These are phyloP conservation scores for Rhinogobio ventralis DNA, from an alignment of 2,797 vertebrate genomes.

Conservation along the genomic window DNA sequence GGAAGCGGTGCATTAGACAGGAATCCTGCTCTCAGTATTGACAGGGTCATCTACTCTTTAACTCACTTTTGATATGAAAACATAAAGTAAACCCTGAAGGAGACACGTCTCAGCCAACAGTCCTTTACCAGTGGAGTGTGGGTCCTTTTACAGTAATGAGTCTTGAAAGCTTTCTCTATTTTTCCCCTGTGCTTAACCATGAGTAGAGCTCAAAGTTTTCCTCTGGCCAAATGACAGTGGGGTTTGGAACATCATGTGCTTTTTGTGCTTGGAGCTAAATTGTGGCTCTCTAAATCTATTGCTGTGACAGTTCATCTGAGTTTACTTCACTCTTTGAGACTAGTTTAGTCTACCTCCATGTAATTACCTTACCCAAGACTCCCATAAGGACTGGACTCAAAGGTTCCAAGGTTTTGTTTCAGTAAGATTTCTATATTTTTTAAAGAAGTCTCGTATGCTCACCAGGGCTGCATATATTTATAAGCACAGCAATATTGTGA, in stretches of 20 bases:
- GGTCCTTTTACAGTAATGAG: conserved; percentile 44
- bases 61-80: conserved; percentile 3
- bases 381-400: background rate
- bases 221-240: conserved; percentile 34
- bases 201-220: conserved; percentile 41
- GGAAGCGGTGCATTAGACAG: background rate
- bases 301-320: conserved; percentile 31
- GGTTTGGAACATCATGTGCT: conserved; percentile 38
- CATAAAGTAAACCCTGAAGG: conserved; percentile 38
- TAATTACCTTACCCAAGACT: conserved; percentile 18
- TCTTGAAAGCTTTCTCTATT: conserved; percentile 49
- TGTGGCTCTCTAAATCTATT: conserved; percentile 8
- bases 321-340: conserved; percentile 28
- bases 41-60: background rate
- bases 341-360: conserved; percentile 26
- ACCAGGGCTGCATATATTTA: no score
- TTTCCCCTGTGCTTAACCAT: conserved; percentile 25
- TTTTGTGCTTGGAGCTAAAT: conserved; percentile 23
- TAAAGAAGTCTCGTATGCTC: no score
- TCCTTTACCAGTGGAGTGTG: conserved; percentile 35
- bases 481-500: no score
- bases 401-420: background rate
- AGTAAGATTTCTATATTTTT: no score
- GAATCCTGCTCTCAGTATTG: background rate
- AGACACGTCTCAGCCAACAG: conserved; percentile 27